Evolutionary conservation across 2,113 vertebrate genomes (phyloP).

Genomic region (Trematocara variabile): DNA sequence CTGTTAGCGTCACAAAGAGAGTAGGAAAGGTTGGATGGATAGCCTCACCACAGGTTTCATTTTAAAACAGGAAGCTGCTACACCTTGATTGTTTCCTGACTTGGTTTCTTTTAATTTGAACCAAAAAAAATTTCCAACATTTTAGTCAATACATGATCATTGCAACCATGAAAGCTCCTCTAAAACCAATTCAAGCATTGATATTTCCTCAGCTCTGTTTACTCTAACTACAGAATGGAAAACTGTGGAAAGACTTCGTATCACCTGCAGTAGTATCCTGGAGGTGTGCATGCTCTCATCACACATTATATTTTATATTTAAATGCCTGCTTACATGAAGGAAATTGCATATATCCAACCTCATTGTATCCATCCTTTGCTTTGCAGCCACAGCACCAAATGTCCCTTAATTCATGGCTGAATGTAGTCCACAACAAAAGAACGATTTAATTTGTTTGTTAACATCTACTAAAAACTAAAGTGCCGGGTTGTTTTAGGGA

Average conservation of each 20-base stretch:
- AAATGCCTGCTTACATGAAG: background rate
- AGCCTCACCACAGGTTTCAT: background rate
- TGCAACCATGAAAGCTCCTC: background rate
- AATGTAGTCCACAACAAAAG: background rate
- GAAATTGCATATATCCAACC: background rate
- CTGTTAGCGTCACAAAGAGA: background rate
- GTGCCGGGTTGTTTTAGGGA: background rate
- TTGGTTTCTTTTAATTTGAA: background rate
- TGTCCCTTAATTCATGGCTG: background rate
- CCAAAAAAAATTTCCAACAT: background rate
- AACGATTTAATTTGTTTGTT: background rate
- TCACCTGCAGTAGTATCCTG: background rate
- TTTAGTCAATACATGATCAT: background rate
- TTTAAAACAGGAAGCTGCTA: background rate
- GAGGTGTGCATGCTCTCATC: background rate
- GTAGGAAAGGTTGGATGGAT: background rate
- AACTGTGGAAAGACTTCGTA: background rate
- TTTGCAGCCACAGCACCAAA: background rate
- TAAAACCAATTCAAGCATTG: background rate
- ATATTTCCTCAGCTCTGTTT: background rate
- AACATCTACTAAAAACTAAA: background rate
- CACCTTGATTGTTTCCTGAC: background rate
- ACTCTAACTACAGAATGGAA: background rate
- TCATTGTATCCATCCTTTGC: background rate
- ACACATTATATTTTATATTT: background rate